A percentile compares a stretch with the other conserved stretches of the same genome.
Conservation (phyloP, 2,888 invertebrate species). For the Papilio demoleus region DNA sequence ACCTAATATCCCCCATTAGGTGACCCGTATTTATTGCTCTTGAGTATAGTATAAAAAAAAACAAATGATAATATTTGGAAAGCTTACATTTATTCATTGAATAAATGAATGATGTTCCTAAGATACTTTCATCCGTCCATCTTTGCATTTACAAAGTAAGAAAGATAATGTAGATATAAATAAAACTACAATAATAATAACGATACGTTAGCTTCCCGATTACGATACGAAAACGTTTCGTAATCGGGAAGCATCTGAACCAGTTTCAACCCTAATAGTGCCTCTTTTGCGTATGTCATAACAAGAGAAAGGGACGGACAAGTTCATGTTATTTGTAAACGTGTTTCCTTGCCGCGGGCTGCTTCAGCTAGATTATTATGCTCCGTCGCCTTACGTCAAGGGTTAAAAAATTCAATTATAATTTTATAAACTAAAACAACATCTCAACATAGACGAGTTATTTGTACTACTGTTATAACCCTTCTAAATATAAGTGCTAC, state of each 20-base stretch:
- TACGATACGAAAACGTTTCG: slow-evolving; percentile 22
- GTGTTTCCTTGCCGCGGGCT: slow-evolving; percentile 69
- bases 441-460: slow-evolving; percentile 6
- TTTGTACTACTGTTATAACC: not conserved
- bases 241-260: slow-evolving; percentile 30
- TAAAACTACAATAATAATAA: no score
- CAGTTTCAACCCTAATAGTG: slow-evolving; percentile 42
- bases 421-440: slow-evolving; percentile 23
- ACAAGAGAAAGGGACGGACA: slow-evolving; percentile 30
- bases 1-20: no score
- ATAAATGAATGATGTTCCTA: no score
- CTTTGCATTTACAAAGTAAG: no score
- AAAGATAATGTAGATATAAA: no score
- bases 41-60: no score
- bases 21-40: no score
- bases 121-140: no score
- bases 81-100: no score
- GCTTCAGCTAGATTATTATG: slow-evolving; percentile 75
- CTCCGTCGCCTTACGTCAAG: slow-evolving; percentile 67
- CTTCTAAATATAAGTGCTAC: not conserved
- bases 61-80: no score
- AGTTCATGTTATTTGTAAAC: slow-evolving; percentile 47
- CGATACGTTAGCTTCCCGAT: no score
- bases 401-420: slow-evolving; percentile 46
- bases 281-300: slow-evolving; percentile 39